These are phyloP conservation scores for Propithecus coquereli DNA, from an alignment of 2,113 vertebrate genomes.

Conservation along the genomic window DNA sequence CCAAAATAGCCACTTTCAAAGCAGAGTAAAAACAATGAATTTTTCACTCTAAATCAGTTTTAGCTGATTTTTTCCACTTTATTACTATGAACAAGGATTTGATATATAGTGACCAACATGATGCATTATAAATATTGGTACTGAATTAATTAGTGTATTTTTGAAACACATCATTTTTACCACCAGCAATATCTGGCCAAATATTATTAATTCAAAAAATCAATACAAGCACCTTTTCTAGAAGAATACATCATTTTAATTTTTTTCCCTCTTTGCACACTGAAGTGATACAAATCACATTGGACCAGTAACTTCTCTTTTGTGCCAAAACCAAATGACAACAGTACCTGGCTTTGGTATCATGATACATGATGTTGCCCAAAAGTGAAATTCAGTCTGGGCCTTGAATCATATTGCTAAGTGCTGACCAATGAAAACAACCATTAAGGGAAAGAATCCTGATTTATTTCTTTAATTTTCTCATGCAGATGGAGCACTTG, in stretches of 20 bases:
- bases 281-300: not conserved
- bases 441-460: conserved; percentile 43
- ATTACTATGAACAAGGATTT: not conserved
- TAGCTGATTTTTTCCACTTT: not conserved
- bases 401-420: conserved; percentile 13
- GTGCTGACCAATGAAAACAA: conserved; percentile 54
- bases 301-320: conserved; percentile 40
- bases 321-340: conserved; percentile 32
- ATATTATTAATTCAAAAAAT: not conserved
- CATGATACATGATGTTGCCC: conserved; percentile 69
- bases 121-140: not conserved
- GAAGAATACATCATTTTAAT: not conserved
- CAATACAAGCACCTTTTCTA: not conserved
- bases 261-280: not conserved
- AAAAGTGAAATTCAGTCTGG: conserved; percentile 54
- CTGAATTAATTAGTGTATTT: not conserved
- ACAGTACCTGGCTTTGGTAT: conserved; percentile 59
- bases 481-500: conserved; percentile 48
- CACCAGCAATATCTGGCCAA: not conserved
- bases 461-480: conserved; percentile 75
- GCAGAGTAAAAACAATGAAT: not conserved
- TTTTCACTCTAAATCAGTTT: not conserved
- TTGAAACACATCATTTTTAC: not conserved
- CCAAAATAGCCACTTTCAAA: not conserved
- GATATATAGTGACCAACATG: not conserved